phyloP scores from a whole-genome alignment of 2,797 vertebrate species.

The Orientallactaga sibirica region DNA sequence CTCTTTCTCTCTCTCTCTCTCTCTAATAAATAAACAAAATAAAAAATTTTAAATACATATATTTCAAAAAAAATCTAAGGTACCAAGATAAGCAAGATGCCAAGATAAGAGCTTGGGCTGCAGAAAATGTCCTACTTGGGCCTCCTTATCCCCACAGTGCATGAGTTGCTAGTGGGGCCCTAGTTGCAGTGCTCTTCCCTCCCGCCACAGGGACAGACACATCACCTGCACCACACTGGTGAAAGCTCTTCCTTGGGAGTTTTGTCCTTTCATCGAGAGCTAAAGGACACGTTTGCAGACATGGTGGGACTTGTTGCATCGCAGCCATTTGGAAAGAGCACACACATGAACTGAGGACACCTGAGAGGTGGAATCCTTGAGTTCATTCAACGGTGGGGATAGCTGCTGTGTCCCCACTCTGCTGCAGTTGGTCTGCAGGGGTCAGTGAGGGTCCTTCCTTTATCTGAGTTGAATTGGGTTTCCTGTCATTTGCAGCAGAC shows the following conservation, averaged over 20 bases:
- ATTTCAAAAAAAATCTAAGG: too few species aligned
- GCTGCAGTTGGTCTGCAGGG: background rate
- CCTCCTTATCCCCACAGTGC: background rate
- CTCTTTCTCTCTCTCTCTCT: too few species aligned
- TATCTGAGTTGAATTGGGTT: background rate
- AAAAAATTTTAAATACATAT: too few species aligned
- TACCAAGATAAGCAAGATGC: too few species aligned
- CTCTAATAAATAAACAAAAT: too few species aligned
- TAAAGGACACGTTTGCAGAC: background rate
- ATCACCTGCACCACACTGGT: background rate
- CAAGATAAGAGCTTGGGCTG: background rate
- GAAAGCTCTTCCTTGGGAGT: background rate
- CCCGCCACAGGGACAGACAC: background rate
- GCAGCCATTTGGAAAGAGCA: background rate
- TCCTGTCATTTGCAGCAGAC: slow-evolving; percentile 5
- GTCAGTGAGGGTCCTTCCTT: background rate
- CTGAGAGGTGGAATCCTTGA: background rate
- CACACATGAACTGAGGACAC: background rate
- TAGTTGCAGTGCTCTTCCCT: background rate
- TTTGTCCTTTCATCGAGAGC: background rate
- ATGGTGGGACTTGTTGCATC: background rate
- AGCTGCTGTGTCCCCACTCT: background rate
- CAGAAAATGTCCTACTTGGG: background rate
- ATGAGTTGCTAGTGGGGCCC: background rate
- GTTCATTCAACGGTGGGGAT: too few species aligned